A percentile compares a stretch with the other conserved stretches of the same genome.
phyloP scores from a whole-genome alignment of 2,888 invertebrate species.

The Cheiracanthium punctorium region DNA sequence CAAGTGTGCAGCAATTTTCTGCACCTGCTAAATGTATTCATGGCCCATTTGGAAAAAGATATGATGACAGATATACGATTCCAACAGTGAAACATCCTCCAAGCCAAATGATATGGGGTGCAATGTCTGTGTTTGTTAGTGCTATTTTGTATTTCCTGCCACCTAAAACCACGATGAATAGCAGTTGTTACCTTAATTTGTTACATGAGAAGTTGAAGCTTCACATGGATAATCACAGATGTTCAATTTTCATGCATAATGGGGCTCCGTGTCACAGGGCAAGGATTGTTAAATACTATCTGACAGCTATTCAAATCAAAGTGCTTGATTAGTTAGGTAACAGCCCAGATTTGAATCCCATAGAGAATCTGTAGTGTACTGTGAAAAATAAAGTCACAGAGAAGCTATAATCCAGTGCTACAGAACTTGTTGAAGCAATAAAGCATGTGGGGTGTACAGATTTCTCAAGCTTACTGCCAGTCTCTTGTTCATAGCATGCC shows the following conservation, averaged over 20 bases:
- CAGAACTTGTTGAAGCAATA: too few species aligned
- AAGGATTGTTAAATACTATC: neutral
- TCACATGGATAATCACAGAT: neutral
- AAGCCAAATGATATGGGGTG: too few species aligned
- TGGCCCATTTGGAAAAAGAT: too few species aligned
- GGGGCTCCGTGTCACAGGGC: neutral
- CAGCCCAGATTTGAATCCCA: neutral
- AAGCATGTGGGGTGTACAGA: too few species aligned
- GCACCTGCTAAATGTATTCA: too few species aligned
- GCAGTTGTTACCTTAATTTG: neutral
- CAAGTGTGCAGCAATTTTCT: too few species aligned
- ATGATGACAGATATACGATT: too few species aligned
- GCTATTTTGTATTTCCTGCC: neutral
- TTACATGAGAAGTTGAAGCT: neutral
- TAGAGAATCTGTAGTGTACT: neutral
- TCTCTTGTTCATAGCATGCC: too few species aligned
- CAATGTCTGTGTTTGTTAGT: neutral
- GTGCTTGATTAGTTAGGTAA: neutral
- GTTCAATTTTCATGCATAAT: neutral
- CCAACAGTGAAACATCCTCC: too few species aligned
- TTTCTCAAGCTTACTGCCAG: too few species aligned
- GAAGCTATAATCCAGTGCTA: too few species aligned
- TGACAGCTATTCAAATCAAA: neutral
- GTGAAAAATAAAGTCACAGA: too few species aligned
- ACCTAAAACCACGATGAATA: neutral